Evolutionary conservation across 2,797 vertebrate genomes (phyloP), one percentile per base, ranked within the genome.

Genomic region (Sylvia borin): DNA sequence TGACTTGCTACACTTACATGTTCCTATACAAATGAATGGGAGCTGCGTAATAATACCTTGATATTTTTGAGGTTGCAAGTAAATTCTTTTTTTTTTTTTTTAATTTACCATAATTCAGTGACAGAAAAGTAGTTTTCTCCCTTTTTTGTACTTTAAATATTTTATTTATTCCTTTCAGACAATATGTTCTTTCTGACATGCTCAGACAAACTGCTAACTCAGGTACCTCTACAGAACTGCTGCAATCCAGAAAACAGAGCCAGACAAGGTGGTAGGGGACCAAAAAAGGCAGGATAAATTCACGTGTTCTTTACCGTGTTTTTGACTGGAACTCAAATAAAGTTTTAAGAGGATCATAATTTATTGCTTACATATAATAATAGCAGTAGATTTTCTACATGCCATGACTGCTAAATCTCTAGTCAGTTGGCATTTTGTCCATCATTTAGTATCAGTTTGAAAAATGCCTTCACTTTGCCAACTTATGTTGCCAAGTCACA

Each of bases 391-490:
- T 87, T 94, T 92, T 65, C 74, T 93, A 61, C 27, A n/a, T 58
- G 20, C 18, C 43, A 25, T n/a, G 77, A 42, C 34, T 75, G 43
- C 40, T 66, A 38, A 85, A 70, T 82, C 40, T 92, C 65, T 65
- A 88, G 31, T 72, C 61, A 82, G 64, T 9, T 85, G 81, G 81
- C 34, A 65, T 89, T 85, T 93, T 73, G 45, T 66, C 40, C 57
- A 71, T 77, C 31, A 77, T 67, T 88, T 47, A 36, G 24, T 77
- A 92, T 67, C 61, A 57, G 50, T 57, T 71, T 90, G 78, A 87
- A 91, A 90, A 92, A 83, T 77, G 42, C 32, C 47, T 84, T 87
- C 22, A 47, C 34, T 79, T 85, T 91, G 74, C 78, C 82, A 80
- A 7, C 42, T 89, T 43, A 68, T 3, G 0, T 87, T 90, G 72